These are phyloP conservation scores for Pedetes capensis DNA, from an alignment of 2,113 vertebrate species.

Conservation along the genomic window DNA sequence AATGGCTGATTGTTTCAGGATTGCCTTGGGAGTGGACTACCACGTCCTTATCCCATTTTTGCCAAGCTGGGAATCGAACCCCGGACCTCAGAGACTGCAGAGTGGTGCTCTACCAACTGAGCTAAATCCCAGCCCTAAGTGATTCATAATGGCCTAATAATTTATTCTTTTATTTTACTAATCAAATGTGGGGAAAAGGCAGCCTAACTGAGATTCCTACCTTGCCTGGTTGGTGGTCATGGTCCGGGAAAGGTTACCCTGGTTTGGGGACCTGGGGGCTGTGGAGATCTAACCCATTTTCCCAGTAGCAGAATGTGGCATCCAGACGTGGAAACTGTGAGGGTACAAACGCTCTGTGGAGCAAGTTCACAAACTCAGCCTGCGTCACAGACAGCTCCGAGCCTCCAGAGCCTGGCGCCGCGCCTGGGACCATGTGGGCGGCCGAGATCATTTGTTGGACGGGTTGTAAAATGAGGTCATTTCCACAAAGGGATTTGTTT, in stretches of 20 bases:
- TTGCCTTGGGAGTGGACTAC: no score
- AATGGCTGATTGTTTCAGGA: no score
- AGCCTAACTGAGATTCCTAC: background rate
- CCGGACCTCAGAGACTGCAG: no score
- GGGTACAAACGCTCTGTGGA: background rate
- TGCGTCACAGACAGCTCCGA: background rate
- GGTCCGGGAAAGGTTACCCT: background rate
- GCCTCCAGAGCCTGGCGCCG: background rate
- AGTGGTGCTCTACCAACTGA: no score
- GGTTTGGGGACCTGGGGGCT: background rate
- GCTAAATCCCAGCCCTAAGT: no score
- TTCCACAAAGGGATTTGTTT: conserved; percentile 33
- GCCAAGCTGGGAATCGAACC: no score
- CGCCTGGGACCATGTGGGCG: background rate
- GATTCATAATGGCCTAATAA: background rate
- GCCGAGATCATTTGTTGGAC: conserved; percentile 9
- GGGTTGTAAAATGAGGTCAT: conserved; percentile 54
- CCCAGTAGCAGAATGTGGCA: background rate
- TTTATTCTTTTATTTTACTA: background rate
- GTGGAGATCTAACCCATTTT: background rate
- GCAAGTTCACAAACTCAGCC: background rate
- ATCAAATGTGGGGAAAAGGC: background rate
- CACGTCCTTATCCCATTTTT: no score
- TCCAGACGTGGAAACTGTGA: background rate
- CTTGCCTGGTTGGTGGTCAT: background rate